Percentiles rank a stretch among this genome's conserved stretches.
These are phyloP conservation scores for Mobula birostris DNA, from an alignment of 2,113 vertebrate species.

Conservation along the genomic window DNA sequence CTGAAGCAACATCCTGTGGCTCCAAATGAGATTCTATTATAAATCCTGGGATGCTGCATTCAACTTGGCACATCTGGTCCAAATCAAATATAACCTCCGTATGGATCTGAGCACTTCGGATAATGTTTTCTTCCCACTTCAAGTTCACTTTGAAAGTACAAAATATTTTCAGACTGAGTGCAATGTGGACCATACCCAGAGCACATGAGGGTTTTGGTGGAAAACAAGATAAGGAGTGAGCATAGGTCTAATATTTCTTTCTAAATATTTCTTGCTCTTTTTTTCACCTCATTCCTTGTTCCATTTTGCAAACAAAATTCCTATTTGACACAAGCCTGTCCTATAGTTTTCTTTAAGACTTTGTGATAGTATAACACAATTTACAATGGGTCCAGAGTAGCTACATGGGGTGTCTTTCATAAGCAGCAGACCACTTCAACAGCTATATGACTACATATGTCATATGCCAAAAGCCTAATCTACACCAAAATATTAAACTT, in stretches of 20 bases:
- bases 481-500: background rate
- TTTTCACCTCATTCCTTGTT: no score
- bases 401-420: background rate
- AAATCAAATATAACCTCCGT: background rate
- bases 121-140: background rate
- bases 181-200: background rate
- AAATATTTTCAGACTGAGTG: background rate
- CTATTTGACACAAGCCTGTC: background rate
- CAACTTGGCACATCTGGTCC: background rate
- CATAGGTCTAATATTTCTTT: background rate
- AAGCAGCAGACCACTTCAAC: background rate
- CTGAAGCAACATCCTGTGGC: background rate
- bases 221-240: background rate
- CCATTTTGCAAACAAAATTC: no score
- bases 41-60: background rate
- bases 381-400: background rate
- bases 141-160: background rate
- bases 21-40: background rate
- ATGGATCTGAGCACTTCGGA: background rate
- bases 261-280: no score
- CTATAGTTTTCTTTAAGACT: background rate
- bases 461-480: no score
- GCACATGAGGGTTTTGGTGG: background rate
- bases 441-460: background rate
- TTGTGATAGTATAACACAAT: background rate